phyloP scores from a whole-genome alignment of 1,140 invertebrate genomes.

The Hestina assimilis region DNA sequence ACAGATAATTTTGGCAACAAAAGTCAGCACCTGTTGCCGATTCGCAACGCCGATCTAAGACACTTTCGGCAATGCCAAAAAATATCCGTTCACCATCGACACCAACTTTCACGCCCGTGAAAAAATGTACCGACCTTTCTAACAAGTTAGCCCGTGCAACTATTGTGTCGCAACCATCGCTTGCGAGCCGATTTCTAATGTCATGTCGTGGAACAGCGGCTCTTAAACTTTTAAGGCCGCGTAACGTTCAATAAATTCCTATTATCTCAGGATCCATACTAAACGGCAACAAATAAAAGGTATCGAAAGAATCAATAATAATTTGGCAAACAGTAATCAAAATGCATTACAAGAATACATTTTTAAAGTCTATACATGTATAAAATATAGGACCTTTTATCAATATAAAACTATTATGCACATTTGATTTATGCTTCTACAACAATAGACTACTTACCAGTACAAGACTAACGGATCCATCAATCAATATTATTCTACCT shows the following conservation, averaged over 20 bases:
- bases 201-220: constrained; percentile 30
- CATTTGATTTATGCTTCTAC: no score
- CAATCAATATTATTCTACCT: no score
- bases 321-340: no score
- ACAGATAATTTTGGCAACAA: constrained; percentile 15
- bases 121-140: constrained; percentile 68
- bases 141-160: constrained; percentile 41
- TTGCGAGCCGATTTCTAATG: constrained; percentile 44
- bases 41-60: constrained; percentile 11
- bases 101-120: constrained; percentile 59
- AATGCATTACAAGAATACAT: no score
- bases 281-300: no score
- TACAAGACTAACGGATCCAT: no score
- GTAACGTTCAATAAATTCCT: background rate
- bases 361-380: no score
- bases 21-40: constrained; percentile 31
- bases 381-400: no score
- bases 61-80: constrained; percentile 54
- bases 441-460: no score
- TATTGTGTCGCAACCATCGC: constrained; percentile 48
- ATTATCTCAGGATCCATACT: no score
- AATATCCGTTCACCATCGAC: constrained; percentile 46
- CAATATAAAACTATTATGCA: no score
- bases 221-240: constrained; percentile 20
- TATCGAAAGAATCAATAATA: no score